These are phyloP conservation scores for Sylvia borin DNA, from an alignment of 2,797 vertebrate genomes.

Conservation along the genomic window DNA sequence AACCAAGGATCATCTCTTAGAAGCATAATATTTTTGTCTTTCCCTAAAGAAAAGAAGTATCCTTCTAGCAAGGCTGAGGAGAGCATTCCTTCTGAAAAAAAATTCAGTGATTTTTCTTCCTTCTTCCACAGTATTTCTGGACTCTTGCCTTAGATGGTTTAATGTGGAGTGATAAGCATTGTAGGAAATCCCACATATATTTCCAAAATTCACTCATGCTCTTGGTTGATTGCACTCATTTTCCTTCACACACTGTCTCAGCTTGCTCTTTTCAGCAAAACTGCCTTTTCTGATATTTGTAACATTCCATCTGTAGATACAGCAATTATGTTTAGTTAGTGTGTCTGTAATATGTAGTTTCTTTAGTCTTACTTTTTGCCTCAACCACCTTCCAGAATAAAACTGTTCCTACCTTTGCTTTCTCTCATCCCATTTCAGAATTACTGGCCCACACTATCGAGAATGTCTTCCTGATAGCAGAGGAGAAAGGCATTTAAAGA, in stretches of 20 bases:
- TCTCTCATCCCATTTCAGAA: background rate
- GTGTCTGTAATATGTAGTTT: background rate
- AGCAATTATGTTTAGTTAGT: background rate
- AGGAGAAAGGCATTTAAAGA: background rate
- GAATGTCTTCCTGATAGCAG: background rate
- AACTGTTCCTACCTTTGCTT: background rate
- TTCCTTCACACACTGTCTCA: background rate
- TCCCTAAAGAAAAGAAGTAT: background rate
- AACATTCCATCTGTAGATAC: background rate
- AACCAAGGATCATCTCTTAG: background rate
- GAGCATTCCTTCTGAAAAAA: background rate
- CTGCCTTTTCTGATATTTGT: background rate
- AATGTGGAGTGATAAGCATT: background rate
- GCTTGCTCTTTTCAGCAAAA: background rate
- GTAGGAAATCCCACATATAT: background rate
- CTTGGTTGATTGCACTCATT: background rate
- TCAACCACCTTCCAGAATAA: background rate
- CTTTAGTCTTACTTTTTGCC: background rate
- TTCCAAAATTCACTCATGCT: background rate
- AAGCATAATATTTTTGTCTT: background rate
- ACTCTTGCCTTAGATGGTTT: background rate
- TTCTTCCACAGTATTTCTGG: background rate
- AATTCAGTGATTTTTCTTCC: background rate
- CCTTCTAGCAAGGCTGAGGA: background rate
- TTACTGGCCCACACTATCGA: background rate